Evolutionary conservation across 1,140 invertebrate species (phyloP).

Genomic region (Anastrepha ludens): DNA sequence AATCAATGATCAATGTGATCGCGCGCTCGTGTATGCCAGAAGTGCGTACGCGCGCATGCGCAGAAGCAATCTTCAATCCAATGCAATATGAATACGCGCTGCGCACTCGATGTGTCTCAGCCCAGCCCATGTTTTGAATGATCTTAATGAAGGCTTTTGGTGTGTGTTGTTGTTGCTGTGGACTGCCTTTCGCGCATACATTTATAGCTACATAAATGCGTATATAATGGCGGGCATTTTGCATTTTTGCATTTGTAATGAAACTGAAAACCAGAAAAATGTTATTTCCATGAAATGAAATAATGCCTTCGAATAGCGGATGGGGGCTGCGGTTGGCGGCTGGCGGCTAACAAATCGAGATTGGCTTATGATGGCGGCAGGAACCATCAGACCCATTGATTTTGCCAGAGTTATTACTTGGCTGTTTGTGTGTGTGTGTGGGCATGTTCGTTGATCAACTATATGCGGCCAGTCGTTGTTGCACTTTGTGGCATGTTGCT

Average conservation of each 20-base stretch:
- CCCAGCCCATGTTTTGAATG: slow-evolving; percentile 35
- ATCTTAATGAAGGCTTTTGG: slow-evolving; percentile 32
- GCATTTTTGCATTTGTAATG: slow-evolving; percentile 58
- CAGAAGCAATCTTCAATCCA: slow-evolving; percentile 35
- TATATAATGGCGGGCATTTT: slow-evolving; percentile 46
- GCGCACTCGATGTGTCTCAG: background rate
- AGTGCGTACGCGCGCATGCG: slow-evolving; percentile 44
- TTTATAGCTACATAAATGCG: background rate
- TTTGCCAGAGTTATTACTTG: background rate
- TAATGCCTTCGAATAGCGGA: slow-evolving; percentile 4
- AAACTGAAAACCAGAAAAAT: slow-evolving; percentile 58
- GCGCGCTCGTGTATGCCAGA: slow-evolving; percentile 47
- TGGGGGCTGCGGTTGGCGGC: background rate
- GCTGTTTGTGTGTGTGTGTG: background rate
- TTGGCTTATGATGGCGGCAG: slow-evolving; percentile 17
- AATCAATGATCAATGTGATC: slow-evolving; percentile 49
- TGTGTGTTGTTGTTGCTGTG: background rate
- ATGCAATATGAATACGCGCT: background rate
- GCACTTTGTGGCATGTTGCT: background rate
- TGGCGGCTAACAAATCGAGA: slow-evolving; percentile 15
- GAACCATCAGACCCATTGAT: background rate
- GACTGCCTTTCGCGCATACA: background rate
- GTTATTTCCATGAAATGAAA: slow-evolving; percentile 55
- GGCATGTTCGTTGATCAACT: background rate
- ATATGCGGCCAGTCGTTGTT: background rate